Evolutionary conservation across 2,888 invertebrate species (phyloP), one percentile per base, ranked within the genome.

Genomic region (Melitaea athalia): DNA sequence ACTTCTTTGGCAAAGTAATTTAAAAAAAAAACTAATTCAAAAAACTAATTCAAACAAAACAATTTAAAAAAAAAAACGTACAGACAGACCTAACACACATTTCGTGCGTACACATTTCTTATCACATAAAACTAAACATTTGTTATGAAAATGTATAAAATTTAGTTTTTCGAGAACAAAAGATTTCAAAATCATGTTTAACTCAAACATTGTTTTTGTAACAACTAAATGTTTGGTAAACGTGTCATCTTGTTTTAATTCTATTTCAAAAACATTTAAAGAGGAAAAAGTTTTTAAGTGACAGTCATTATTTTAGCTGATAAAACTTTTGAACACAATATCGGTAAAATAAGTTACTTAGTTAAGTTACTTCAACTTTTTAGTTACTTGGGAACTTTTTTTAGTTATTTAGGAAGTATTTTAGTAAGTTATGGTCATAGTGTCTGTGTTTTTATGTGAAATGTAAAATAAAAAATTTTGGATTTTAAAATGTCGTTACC

Each of bases 81-180:
- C 33, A 7, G 14, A 55, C 53, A 24, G 4, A 11, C 12, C 5
- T 14, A 12, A 12, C 38, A n/a, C 33, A 33, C 14, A 12, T 11
- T 11, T 52, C 11, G 14, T 52, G 17, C 11, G 24, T 53, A 14
- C 14, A 14, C 33, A 14, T 33, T 55, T 52, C 38, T 63, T 55
- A 64, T 61, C 55, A 31, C 5, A 53, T 6, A 7, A 55, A 43
- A 33, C 61, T 42, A 63, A 66, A 67, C 50, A 63, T 67, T 67
- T 67, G 33, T 67, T 63, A 33, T 50, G 63, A 63, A 63, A 67
- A 67, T 43, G 59, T 17, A 11, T 33, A 15, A 15, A 60, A 61
- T 43, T 67, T 52, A 52, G 59, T 63, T 67, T 53, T 59, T 15
- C n/a, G 53, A 11, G 24, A 10, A 5, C 52, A 52, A 10, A 24